Conservation (phyloP, 1,140 invertebrate species). For the honey bee (Apis mellifera) region DNA sequence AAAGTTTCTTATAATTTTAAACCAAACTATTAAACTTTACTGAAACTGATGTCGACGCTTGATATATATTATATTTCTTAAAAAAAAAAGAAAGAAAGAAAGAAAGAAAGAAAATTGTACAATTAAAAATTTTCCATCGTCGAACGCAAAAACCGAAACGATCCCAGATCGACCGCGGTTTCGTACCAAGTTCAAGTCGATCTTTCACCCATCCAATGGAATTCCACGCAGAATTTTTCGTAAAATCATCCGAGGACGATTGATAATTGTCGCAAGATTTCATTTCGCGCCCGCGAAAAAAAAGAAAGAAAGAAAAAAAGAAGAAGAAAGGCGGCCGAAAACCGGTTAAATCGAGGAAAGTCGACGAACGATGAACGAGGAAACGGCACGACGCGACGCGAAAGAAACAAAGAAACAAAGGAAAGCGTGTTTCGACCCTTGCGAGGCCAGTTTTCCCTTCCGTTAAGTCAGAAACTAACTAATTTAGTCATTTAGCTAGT, state of each 20-base stretch:
- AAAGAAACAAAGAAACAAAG: neutral
- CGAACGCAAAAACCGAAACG: slow-evolving; percentile 9
- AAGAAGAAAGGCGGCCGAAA: too few relatives aligned
- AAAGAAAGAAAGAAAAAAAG: neutral
- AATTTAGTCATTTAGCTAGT: slow-evolving; percentile 54
- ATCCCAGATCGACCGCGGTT: slow-evolving; percentile 18
- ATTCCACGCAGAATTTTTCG: neutral
- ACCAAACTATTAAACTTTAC: too few relatives aligned
- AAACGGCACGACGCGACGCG: neutral
- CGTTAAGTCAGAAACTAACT: slow-evolving; percentile 27
- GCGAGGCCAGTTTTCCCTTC: slow-evolving; percentile 42
- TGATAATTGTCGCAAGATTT: neutral
- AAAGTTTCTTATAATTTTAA: too few relatives aligned
- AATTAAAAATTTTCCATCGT: neutral
- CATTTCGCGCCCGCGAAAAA: neutral
- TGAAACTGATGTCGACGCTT: too few relatives aligned
- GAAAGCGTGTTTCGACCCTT: neutral
- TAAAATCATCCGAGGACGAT: slow-evolving; percentile 20
- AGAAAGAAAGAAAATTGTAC: too few relatives aligned
- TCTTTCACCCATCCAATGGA: slow-evolving; percentile 7
- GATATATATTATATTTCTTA: too few relatives aligned
- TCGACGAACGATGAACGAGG: neutral
- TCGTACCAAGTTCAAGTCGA: slow-evolving; percentile 36
- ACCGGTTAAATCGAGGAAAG: slow-evolving; percentile 15
- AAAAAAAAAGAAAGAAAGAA: too few relatives aligned